A percentile compares a stretch with the other conserved stretches of the same genome.
These are phyloP conservation scores for Argentina silus DNA, from an alignment of 2,797 vertebrate genomes.

Conservation along the genomic window DNA sequence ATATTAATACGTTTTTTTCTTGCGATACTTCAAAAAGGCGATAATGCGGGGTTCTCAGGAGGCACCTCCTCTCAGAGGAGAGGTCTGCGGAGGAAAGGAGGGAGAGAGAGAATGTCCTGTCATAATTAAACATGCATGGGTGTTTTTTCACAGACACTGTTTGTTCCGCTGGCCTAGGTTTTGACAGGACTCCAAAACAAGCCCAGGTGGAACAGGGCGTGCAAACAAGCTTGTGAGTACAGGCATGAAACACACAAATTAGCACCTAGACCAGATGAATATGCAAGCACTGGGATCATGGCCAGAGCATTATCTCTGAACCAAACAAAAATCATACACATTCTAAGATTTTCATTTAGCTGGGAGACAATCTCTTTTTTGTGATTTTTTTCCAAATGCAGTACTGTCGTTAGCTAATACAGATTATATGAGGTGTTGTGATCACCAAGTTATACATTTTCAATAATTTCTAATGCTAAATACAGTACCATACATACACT, in stretches of 20 bases:
- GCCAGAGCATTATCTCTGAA: constrained; percentile 55
- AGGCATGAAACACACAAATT: constrained; percentile 93
- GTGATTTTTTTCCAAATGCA: too few species aligned
- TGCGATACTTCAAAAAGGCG: constrained; percentile 87
- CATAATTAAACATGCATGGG: constrained; percentile 98
- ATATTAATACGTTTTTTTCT: constrained; percentile 88
- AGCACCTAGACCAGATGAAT: constrained; percentile 92
- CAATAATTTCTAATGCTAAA: not conserved
- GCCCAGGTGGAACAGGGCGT: constrained; percentile 94
- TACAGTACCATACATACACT: not conserved
- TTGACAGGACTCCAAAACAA: constrained; percentile 96
- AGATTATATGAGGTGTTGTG: not conserved
- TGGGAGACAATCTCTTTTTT: too few species aligned
- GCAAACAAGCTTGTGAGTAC: constrained; percentile 94
- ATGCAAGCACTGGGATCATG: constrained; percentile 81
- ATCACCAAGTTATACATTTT: not conserved
- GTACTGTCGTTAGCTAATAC: too few species aligned
- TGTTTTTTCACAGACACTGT: constrained; percentile 87
- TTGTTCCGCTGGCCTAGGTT: constrained; percentile 92
- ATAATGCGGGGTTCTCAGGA: constrained; percentile 85
- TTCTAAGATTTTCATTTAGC: too few species aligned
- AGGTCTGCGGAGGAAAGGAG: constrained; percentile 81
- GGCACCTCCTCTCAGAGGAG: constrained; percentile 85
- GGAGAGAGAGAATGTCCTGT: constrained; percentile 72
- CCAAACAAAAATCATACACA: not conserved